Evolutionary conservation across 2,113 vertebrate genomes (phyloP).

Genomic region (Oreochromis niloticus): DNA sequence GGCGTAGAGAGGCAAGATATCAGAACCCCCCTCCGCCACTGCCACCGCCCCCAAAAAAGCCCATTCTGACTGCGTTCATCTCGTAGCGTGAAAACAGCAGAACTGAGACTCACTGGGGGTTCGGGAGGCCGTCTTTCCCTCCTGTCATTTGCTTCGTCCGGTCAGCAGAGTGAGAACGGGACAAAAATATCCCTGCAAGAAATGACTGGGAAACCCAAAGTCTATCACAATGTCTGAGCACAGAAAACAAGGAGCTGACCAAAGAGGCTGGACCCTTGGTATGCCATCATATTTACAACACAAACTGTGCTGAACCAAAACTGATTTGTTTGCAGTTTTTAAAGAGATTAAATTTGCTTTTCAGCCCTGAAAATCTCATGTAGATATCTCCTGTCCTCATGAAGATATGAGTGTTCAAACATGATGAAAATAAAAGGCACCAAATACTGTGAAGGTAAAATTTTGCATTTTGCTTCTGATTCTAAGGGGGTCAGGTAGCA

Average conservation of each 20-base stretch:
- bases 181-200: background rate
- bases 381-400: background rate
- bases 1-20: background rate
- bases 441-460: background rate
- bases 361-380: background rate
- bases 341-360: background rate
- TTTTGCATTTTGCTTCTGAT: background rate
- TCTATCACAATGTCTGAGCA: background rate
- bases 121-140: background rate
- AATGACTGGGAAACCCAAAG: background rate
- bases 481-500: background rate
- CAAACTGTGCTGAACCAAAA: background rate
- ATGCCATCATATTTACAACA: background rate
- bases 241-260: background rate
- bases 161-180: background rate
- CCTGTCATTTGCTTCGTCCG: background rate
- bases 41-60: background rate
- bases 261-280: rapidly evolving
- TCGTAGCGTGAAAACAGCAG: background rate
- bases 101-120: background rate
- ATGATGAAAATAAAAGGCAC: background rate
- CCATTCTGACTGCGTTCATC: background rate
- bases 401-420: background rate
- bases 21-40: background rate
- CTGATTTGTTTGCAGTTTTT: rapidly evolving